Conservation (phyloP, 2,888 invertebrate species). For the Stenolophus ochropezus region DNA sequence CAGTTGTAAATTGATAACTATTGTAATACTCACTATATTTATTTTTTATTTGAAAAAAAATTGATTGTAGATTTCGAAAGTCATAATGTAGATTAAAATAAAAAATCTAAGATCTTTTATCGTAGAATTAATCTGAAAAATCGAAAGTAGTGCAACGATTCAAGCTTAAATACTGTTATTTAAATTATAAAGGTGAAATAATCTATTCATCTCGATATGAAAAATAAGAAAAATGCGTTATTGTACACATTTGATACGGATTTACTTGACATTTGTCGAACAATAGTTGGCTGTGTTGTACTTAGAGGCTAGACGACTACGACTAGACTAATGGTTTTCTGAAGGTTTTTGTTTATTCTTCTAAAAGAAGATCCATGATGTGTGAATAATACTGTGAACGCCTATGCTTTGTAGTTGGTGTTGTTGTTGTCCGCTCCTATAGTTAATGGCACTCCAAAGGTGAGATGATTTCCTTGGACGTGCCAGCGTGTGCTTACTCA, state of each 20-base stretch:
- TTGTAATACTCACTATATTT: no score
- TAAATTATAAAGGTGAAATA: background rate
- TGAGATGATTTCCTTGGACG: slow-evolving; percentile 45
- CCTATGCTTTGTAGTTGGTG: slow-evolving; percentile 38
- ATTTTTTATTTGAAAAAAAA: background rate
- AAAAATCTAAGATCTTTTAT: background rate
- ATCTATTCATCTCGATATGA: background rate
- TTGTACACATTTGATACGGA: slow-evolving; percentile 23
- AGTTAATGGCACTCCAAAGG: slow-evolving; percentile 40
- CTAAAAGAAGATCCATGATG: slow-evolving; percentile 27
- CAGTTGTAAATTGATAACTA: no score
- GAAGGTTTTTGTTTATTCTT: slow-evolving; percentile 41
- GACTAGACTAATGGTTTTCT: slow-evolving; percentile 34
- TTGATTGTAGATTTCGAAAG: background rate
- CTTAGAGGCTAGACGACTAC: background rate
- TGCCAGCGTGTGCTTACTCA: slow-evolving; percentile 4
- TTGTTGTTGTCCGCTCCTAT: slow-evolving; percentile 41
- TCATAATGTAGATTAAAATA: background rate
- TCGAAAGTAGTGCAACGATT: background rate
- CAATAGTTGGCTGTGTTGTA: slow-evolving; percentile 14
- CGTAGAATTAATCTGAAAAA: background rate
- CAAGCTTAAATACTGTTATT: background rate
- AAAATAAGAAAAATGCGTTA: slow-evolving; percentile 11
- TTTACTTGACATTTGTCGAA: slow-evolving; percentile 26
- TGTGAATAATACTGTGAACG: slow-evolving; percentile 36